Evolutionary conservation across 2,888 invertebrate genomes (phyloP), one percentile per base, ranked within the genome.

Genomic region (Cylindroiulus punctatus): DNA sequence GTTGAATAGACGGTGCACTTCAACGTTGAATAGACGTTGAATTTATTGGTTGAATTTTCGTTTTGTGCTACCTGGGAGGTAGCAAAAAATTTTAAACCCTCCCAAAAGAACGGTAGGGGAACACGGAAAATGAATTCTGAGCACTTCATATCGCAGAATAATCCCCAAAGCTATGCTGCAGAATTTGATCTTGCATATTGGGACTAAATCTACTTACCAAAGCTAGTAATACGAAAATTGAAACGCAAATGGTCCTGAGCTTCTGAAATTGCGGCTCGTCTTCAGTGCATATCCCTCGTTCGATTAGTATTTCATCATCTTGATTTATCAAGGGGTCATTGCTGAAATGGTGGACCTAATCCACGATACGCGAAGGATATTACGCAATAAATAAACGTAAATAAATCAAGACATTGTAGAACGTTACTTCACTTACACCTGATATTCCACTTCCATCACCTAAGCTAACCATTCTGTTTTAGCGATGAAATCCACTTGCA

Each of bases 271-370:
- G 36, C 0, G 44, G 40, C 42, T 42, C 40, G 32, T 83, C 83
- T 2, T 44, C 83, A 17, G 40, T 12, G 44, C 83, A n/a, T 76
- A 76, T 30, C 1, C 40, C n/a, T 26, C 42, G 22, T 8, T 83
- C 83, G 40, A 83, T n/a, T 8, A 83, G 40, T 22, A 40, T 22
- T 83, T 83, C 83, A 40, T 83, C 83, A 36, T 83, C 83, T n/a
- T 83, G 40, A 44, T 83, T 83, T 36, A 83, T 83, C 19, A 83
- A 14, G n/a, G 83, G 36, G 19, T 83, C 83, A 83, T 40, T 83
- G 83, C 83, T 83, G 83, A 83, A 83, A 26, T 76, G 76, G 30
- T 76, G 76, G 26, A 76, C 30, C 76, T 76, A 76, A 76, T 76
- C 0, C 26, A 44, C 44, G 44, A 44, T 8, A 44, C 4, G 44